Evolutionary conservation across 2,888 invertebrate genomes (phyloP).

Genomic region (Cantharis rufa): DNA sequence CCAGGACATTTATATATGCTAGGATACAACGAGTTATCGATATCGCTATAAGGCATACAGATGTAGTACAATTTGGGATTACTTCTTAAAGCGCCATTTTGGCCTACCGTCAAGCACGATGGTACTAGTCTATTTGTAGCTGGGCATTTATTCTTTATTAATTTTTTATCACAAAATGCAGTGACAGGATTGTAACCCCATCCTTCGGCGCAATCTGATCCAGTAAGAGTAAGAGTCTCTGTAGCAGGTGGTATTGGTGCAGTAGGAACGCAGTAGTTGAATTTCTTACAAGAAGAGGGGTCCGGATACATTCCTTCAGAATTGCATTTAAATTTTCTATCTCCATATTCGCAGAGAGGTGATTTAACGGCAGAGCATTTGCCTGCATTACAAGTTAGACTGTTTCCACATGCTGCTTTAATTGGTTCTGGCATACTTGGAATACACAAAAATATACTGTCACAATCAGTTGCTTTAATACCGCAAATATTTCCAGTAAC

Average conservation of each 20-base stretch:
- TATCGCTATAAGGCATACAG: background rate
- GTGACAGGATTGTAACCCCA: background rate
- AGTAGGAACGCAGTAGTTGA: background rate
- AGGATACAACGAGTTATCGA: background rate
- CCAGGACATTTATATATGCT: background rate
- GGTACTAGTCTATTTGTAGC: background rate
- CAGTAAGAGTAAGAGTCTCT: background rate
- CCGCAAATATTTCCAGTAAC: background rate
- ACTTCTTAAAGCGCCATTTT: background rate
- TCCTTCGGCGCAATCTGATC: background rate
- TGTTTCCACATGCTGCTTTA: background rate
- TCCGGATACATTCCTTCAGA: conserved; percentile 3
- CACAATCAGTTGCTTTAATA: background rate
- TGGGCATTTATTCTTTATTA: background rate
- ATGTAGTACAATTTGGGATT: background rate
- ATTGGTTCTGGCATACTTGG: background rate
- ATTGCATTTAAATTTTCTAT: background rate
- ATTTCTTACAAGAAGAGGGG: conserved; percentile 2
- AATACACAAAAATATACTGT: background rate
- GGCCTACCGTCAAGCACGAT: background rate
- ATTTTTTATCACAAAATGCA: background rate
- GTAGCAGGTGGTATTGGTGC: background rate
- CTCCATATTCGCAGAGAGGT: background rate
- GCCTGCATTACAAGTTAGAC: background rate
- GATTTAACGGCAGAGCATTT: background rate